Evolutionary conservation across 2,113 vertebrate species (phyloP).

Genomic region (Microcebus jonahi): DNA sequence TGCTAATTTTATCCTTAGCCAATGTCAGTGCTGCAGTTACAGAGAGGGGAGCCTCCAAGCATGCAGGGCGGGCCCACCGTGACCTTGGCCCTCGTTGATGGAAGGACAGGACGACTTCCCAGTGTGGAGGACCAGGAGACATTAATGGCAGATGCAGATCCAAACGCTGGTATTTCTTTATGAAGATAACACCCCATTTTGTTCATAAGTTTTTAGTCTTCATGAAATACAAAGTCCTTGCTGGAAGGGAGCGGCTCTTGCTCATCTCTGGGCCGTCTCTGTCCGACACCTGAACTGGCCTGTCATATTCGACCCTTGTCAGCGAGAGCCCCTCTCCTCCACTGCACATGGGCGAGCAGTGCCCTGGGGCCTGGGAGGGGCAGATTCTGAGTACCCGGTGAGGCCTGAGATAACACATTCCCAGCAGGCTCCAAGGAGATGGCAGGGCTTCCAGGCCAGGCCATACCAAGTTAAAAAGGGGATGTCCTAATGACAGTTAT

Average conservation of each 20-base stretch:
- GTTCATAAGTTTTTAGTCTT: background rate
- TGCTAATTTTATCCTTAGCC: background rate
- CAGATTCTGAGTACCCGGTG: too few species aligned
- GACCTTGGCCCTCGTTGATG: background rate
- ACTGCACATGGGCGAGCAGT: background rate
- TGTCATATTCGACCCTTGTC: background rate
- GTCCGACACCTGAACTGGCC: fast-evolving
- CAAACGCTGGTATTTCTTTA: background rate
- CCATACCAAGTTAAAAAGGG: background rate
- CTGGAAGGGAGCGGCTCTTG: background rate
- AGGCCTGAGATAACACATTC: background rate
- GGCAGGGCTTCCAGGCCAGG: background rate
- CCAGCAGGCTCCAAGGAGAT: background rate
- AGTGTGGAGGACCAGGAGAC: fast-evolving
- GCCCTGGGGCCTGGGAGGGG: background rate
- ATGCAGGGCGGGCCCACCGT: fast-evolving
- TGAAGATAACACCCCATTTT: background rate
- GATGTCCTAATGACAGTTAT: background rate
- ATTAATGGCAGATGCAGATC: fast-evolving
- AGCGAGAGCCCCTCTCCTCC: background rate
- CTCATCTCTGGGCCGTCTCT: background rate
- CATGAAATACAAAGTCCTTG: background rate
- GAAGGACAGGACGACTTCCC: background rate
- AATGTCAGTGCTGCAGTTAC: background rate
- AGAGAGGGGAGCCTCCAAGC: background rate